Percentiles rank a stretch among this genome's conserved stretches.
Evolutionary conservation across 2,797 vertebrate genomes (phyloP).

Genomic region (Hoplostethus atlanticus): DNA sequence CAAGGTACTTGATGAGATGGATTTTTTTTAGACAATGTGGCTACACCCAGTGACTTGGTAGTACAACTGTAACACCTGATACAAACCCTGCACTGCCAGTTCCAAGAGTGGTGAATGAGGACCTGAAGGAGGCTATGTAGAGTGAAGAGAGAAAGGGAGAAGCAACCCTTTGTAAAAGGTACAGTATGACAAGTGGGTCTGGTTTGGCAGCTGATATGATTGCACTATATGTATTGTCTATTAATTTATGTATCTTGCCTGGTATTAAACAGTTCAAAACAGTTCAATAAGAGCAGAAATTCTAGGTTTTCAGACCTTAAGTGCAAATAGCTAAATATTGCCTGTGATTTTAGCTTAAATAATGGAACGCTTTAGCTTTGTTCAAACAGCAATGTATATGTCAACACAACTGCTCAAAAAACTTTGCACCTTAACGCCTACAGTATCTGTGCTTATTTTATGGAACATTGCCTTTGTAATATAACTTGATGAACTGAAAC

Average conservation of each 20-base stretch:
- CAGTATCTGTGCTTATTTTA: slow-evolving; percentile 18
- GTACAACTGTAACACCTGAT: slow-evolving; percentile 32
- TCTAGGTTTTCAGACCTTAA: too few species aligned
- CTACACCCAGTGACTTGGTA: slow-evolving; percentile 21
- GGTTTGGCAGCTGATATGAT: neutral
- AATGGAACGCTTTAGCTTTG: neutral
- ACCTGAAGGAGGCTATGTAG: slow-evolving; percentile 19
- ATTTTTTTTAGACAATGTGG: slow-evolving; percentile 35
- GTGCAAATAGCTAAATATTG: too few species aligned
- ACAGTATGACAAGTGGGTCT: slow-evolving; percentile 10
- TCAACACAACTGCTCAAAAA: slow-evolving; percentile 7
- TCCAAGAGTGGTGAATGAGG: slow-evolving; percentile 16
- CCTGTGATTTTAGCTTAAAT: too few species aligned
- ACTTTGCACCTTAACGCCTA: too few species aligned
- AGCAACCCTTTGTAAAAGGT: neutral
- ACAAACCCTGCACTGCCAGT: slow-evolving; percentile 26
- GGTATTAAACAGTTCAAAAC: too few species aligned
- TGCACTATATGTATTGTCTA: neutral
- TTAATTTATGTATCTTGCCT: neutral
- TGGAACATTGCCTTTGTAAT: slow-evolving; percentile 18
- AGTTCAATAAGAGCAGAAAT: too few species aligned
- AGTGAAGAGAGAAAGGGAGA: neutral
- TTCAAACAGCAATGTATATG: slow-evolving; percentile 8
- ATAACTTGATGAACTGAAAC: neutral
- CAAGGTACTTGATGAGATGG: neutral